Base-by-base conservation (phyloP, 2,888 invertebrate genomes). In the Limulus polyphemus region DNA sequence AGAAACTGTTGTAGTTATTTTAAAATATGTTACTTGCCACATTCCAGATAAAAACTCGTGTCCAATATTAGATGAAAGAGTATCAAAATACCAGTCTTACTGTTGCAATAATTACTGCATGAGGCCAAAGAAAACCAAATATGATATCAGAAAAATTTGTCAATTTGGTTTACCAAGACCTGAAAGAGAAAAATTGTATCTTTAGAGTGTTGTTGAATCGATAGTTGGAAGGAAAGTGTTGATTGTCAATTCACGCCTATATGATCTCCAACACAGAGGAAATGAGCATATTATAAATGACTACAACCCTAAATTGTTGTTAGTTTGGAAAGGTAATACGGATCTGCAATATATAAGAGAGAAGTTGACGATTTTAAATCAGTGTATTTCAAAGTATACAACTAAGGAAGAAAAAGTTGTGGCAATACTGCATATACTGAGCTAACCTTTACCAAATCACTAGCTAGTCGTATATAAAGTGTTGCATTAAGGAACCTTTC, bases 31-130 rank as follows among this genome's bases (percentile, higher is more conserved):
- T 10, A 58, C 58, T 13, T 58, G 16, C 46, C 17, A 13, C 2
- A 5, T 58, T 13, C 58, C 58, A 9, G 46, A 16, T 13, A 58
- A 50, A 17, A 50, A 16, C 50, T 46, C 16, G 46, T 49, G n/a
- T 13, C 58, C 10, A 13, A 49, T 12, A 32, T 47, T 58, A 13
- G 47, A 58, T 50, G 9, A 58, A 16, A 50, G 58, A 16, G 58
- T 58, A 2, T 17, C 17, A 13, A 17, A 12, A 10, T 58, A 58
- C 17, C 50, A 58, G 32, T 50, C 10, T 9, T 51, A 58, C 46
- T 50, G 51, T 51, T 51, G 51, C n/a, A 58, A 58, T n/a, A 12
- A 11, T 7, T 58, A 58, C n/a, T 58, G 58, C 17, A 10, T 58
- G 16, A 7, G 58, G 7, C 16, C 12, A 11, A 58, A 58, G 10